Evolutionary conservation across 2,888 invertebrate species (phyloP), one percentile per base, ranked within the genome.

Genomic region (Byasa hedistus): DNA sequence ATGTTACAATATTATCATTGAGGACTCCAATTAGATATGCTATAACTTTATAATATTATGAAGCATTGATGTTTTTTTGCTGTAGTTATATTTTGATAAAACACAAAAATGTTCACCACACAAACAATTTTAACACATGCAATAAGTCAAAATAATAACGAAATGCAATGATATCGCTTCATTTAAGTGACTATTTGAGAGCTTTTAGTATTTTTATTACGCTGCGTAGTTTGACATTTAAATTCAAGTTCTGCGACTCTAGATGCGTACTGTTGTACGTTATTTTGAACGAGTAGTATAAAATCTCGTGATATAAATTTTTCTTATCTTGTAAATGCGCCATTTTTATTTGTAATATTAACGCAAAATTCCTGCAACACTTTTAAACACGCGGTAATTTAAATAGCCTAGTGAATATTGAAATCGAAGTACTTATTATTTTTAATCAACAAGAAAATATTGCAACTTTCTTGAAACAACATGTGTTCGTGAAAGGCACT

Each of bases 191-290:
- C 19, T 23, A 58, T n/a, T 23, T 44, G 8, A 17, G 56, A 67
- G 32, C n/a, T 44, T 39, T 60, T 52, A 55, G n/a, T 10, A 21
- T 57, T 60, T 66, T 54, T 19, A 39, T 52, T 59, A 23, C 48
- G 17, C 59, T 56, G 48, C 32, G 27, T 64, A 51, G 57, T 64
- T 64, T 68, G 67, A 68, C 67, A 68, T 68, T 68, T 68, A 68
- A 68, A 67, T 67, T 62, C 67, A 22, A 64, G 67, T 68, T 68
- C 61, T 51, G 59, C 59, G 17, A 57, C 59, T 55, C 52, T 22
- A 22, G 22, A 2, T 23, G 21, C 12, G n/a, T 54, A 54, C 15
- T 19, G 15, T 54, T 39, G 44, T 55, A 57, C 8, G 57, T 48
- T 51, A 56, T 56, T 58, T 55, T 44, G 48, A 27, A 27, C 17